A percentile compares a stretch with the other conserved stretches of the same genome.
Evolutionary conservation across 1,140 invertebrate species (phyloP).

Genomic region (Ceratosolen fusciceps): DNA sequence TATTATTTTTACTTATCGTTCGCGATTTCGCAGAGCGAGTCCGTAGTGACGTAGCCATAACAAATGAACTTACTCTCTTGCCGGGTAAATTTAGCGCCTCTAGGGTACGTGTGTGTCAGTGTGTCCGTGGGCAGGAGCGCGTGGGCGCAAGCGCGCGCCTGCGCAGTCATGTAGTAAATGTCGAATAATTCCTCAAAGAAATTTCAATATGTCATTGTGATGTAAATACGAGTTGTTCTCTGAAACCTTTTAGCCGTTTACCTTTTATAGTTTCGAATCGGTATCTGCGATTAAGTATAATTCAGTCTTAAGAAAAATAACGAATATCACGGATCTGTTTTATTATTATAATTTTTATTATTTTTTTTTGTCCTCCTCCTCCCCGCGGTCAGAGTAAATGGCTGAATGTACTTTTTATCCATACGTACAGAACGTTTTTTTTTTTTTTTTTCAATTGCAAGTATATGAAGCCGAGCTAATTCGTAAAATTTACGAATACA

Average conservation of each 20-base stretch:
- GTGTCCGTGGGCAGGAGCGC: too few species aligned
- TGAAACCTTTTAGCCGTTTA: constrained; percentile 18
- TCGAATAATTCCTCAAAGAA: constrained; percentile 14
- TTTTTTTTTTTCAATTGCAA: too few species aligned
- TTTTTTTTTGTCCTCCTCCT: too few species aligned
- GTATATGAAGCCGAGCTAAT: too few species aligned
- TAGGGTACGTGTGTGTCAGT: too few species aligned
- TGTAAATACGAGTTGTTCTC: constrained; percentile 14
- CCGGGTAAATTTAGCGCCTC: too few species aligned
- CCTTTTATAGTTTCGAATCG: neutral
- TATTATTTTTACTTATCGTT: constrained; percentile 16
- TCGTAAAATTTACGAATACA: too few species aligned
- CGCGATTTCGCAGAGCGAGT: neutral
- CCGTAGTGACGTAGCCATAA: constrained; percentile 2
- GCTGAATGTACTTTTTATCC: too few species aligned
- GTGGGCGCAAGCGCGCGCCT: too few species aligned
- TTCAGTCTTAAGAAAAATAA: constrained; percentile 25
- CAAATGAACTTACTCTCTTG: neutral
- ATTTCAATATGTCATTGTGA: constrained; percentile 37
- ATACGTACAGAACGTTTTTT: too few species aligned
- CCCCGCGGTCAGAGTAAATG: too few species aligned
- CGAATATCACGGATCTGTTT: neutral
- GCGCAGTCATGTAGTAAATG: too few species aligned
- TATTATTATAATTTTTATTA: neutral
- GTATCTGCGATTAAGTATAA: neutral